A percentile compares a stretch with the other conserved stretches of the same genome.
Conservation (phyloP, 2,888 invertebrate species). For the Caenorhabditis macrosperma region DNA sequence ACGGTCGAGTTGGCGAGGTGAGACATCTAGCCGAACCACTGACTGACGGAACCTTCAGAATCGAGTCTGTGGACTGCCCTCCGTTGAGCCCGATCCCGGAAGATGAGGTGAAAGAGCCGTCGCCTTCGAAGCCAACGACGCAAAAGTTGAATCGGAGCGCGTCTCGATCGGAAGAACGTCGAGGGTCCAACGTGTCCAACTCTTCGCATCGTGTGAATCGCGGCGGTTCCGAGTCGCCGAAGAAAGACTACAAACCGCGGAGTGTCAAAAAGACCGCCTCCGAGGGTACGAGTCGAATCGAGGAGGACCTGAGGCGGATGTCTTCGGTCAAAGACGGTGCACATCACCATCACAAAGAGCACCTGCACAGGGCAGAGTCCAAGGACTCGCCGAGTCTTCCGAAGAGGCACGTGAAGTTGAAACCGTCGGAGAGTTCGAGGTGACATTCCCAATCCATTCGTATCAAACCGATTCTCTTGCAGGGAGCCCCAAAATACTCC, state of each 20-base stretch:
- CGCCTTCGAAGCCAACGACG: conserved; percentile 4
- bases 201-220: conserved; percentile 26
- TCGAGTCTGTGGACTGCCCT: conserved; percentile 42
- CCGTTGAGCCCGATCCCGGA: conserved; percentile 56
- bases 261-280: conserved; percentile 54
- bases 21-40: too few species aligned
- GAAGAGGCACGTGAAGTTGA: conserved; percentile 47
- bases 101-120: conserved; percentile 46
- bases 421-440: conserved; percentile 41
- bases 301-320: conserved; percentile 46
- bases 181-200: conserved; percentile 34
- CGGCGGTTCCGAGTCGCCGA: conserved; percentile 59
- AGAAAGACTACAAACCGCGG: conserved; percentile 39
- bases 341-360: conserved; percentile 54
- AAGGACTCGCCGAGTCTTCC: conserved; percentile 40
- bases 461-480: neutral
- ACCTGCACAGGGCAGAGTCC: conserved; percentile 19
- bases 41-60: too few species aligned
- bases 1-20: conserved; percentile 38
- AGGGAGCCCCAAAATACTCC: conserved; percentile 29
- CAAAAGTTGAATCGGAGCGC: conserved; percentile 22
- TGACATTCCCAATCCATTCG: neutral
- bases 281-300: conserved; percentile 57
- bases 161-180: conserved; percentile 53
- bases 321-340: conserved; percentile 32